Evolutionary conservation across 2,797 vertebrate genomes (phyloP).

Genomic region (Hippocampus kuda): DNA sequence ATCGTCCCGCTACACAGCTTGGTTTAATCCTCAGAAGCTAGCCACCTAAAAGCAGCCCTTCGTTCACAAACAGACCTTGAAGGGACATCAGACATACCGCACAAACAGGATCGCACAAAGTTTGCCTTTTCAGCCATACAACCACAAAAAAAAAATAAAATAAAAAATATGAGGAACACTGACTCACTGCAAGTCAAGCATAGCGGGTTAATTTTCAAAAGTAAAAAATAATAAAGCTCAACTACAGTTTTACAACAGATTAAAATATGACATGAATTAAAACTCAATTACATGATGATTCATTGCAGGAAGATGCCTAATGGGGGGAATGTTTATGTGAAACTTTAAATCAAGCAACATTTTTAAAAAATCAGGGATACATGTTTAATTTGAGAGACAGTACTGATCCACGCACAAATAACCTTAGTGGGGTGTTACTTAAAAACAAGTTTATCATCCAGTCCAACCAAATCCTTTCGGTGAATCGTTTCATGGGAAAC

Average conservation of each 20-base stretch:
- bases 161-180: background rate
- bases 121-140: constrained; percentile 8
- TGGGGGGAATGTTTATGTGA: background rate
- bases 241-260: background rate
- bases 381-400: background rate
- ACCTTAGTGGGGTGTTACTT: too few relatives aligned
- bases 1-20: constrained; percentile 32
- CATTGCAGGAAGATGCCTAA: background rate
- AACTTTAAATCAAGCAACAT: background rate
- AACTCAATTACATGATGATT: background rate
- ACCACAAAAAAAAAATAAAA: constrained; percentile 6
- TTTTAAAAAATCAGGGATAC: background rate
- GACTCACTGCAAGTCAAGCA: constrained; percentile 23
- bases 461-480: background rate
- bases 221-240: constrained; percentile 11
- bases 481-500: background rate
- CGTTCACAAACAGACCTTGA: constrained; percentile 32
- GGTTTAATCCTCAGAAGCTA: constrained; percentile 37
- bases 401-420: too few relatives aligned
- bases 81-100: constrained; percentile 38
- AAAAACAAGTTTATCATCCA: too few relatives aligned
- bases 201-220: constrained; percentile 6
- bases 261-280: background rate
- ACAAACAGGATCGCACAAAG: constrained; percentile 13
- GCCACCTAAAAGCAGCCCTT: constrained; percentile 38